Percentiles rank a stretch among this genome's conserved stretches.
Conservation (phyloP, 2,113 vertebrate genomes). For the Helogale parvula region DNA sequence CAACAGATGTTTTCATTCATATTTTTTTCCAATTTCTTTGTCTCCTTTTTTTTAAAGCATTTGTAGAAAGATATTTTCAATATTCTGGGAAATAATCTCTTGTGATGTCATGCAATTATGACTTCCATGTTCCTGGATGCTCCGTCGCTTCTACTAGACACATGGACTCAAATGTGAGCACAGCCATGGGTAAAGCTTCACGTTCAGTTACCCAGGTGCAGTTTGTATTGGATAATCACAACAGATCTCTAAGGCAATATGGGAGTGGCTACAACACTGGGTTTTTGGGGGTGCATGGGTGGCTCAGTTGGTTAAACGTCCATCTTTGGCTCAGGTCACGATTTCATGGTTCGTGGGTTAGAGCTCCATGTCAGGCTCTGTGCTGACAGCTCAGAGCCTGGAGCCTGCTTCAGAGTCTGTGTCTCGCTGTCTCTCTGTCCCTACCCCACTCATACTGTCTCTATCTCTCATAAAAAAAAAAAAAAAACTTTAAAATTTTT, state of each 20-base stretch:
- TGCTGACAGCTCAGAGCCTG: no score
- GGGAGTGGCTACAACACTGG: background rate
- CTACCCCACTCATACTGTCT: no score
- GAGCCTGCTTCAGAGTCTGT: no score
- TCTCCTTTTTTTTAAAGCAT: background rate
- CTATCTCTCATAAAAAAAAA: no score
- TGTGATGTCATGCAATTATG: background rate
- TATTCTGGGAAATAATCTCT: background rate
- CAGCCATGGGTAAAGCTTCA: background rate
- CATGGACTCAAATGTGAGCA: background rate
- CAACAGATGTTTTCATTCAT: slow-evolving; percentile 15
- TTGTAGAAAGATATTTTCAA: slow-evolving; percentile 45
- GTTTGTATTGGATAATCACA: no score
- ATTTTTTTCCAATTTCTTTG: background rate
- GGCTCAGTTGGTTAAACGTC: no score
- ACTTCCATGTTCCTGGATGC: background rate
- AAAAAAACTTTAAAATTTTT: no score
- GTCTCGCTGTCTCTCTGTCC: no score
- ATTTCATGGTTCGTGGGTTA: no score
- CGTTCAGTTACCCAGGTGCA: background rate
- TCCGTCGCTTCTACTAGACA: background rate
- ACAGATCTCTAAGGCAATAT: background rate
- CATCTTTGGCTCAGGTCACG: no score
- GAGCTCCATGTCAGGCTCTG: no score
- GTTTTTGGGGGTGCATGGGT: no score